Conservation (phyloP, 2,113 vertebrate genomes). For the Numida meleagris region DNA sequence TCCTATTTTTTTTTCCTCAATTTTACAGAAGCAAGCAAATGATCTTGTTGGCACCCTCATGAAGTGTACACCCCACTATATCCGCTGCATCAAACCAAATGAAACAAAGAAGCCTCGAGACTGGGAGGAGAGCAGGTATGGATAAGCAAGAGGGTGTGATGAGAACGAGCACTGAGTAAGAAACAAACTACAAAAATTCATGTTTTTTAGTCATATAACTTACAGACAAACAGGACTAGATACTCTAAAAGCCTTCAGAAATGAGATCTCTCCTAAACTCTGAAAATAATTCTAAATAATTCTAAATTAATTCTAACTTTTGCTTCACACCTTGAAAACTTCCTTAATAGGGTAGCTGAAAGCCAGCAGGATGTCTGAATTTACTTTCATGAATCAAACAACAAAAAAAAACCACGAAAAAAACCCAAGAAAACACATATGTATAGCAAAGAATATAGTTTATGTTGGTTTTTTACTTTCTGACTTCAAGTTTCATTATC, state of each 20-base stretch:
- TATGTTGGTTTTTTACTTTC: background rate
- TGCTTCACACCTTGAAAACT: background rate
- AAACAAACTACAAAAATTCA: background rate
- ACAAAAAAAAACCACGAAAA: background rate
- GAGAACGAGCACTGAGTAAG: background rate
- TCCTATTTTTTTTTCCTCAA: background rate
- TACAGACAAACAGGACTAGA: background rate
- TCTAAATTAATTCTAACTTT: background rate
- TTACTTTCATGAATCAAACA: background rate
- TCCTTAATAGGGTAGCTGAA: background rate
- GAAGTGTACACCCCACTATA: constrained; percentile 98
- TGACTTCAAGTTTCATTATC: background rate
- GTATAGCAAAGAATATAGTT: background rate
- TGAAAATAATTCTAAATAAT: background rate
- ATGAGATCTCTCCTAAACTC: background rate
- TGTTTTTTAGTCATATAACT: background rate
- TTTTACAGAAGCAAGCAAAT: constrained; percentile 94
- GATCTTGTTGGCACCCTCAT: constrained; percentile 96
- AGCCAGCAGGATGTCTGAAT: background rate
- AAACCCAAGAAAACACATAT: background rate
- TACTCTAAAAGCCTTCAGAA: background rate
- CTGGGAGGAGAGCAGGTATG: constrained; percentile 97
- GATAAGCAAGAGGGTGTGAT: background rate
- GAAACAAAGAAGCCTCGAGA: constrained; percentile 96
- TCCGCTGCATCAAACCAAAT: constrained; percentile 98